Evolutionary conservation across 2,113 vertebrate species (phyloP), one percentile per base, ranked within the genome.

Genomic region (Petrocephalus zakoni): DNA sequence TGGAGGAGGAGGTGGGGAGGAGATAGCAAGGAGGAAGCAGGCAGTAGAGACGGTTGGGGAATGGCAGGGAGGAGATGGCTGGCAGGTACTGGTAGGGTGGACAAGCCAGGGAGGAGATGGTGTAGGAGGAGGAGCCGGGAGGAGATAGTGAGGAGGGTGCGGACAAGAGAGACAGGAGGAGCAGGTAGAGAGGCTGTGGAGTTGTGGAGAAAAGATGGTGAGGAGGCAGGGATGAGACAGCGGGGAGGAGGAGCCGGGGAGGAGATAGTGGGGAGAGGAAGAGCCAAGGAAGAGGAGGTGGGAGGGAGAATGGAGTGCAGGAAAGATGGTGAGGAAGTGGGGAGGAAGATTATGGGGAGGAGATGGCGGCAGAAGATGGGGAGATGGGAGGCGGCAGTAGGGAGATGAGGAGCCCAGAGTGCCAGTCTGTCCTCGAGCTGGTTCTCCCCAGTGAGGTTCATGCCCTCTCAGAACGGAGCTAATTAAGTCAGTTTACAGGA

Each of bases 401-500:
- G 9, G 42, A 47, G 42, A 82, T 0, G 21, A 19, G 5, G 29
- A 37, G 56, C 34, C 15, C 8, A 46, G 37, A n/a, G n/a, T 87
- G 56, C 42, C 13, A 51, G 51, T n/a, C 46, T 58, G 61, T 37
- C 22, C n/a, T 87, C 46, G 1, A 6, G 61, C 61, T 51, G 58
- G n/a, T 75, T 85, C 42, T 84, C 82, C 78, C 34, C 2, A 0
- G 46, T 2, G 9, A 68, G 61, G 61, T 29, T 42, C 82, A 46
- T 19, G 34, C 78, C 37, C 58, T 55, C 83, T 5, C 83, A 37
- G 64, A 87, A 82, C 82, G 55, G 56, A 89, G 89, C 86, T 89
- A 89, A 89, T 89, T 89, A 89, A 84, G 17, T 86, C 34, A 81
- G 89, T 89, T 89, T 89, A 89, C 87, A 89, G 90, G 92, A 91